Evolutionary conservation across 2,797 vertebrate species (phyloP).

Genomic region (Sebastes variabilis): DNA sequence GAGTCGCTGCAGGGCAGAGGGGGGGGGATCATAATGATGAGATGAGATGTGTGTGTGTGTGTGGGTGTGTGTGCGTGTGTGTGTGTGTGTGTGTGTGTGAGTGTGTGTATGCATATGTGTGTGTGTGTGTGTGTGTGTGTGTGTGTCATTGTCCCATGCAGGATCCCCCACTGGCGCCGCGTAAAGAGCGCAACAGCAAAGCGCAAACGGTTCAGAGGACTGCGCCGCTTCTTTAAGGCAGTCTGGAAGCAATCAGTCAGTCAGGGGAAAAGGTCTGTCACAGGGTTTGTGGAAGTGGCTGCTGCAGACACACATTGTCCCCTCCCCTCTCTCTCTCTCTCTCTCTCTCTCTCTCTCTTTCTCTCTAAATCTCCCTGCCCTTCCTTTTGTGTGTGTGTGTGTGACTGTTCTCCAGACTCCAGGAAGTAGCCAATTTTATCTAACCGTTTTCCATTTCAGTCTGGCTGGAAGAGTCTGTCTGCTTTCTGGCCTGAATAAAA

Average conservation of each 20-base stretch:
- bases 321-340: conserved; percentile 9
- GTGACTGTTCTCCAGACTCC: conserved; percentile 59
- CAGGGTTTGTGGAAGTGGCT: conserved; percentile 52
- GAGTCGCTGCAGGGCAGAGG: conserved; percentile 76
- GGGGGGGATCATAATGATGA: conserved; percentile 10
- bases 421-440: conserved; percentile 71
- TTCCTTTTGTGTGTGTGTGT: conserved; percentile 33
- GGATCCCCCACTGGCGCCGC: conserved; percentile 82
- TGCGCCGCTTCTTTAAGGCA: conserved; percentile 60
- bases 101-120: too few species aligned
- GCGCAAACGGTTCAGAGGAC: conserved; percentile 42
- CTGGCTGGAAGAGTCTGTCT: conserved; percentile 31
- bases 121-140: too few species aligned
- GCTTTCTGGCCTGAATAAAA: background rate
- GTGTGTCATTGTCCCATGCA: conserved; percentile 60
- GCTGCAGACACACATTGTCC: conserved; percentile 33
- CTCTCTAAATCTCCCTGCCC: conserved; percentile 24
- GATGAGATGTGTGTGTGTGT: too few species aligned
- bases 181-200: conserved; percentile 61
- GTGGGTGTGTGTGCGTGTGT: fast-evolving
- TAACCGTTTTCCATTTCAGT: conserved; percentile 60
- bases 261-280: conserved; percentile 44
- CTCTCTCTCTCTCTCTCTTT: background rate
- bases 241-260: conserved; percentile 79
- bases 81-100: too few species aligned